A percentile compares a stretch with the other conserved stretches of the same genome.
These are phyloP conservation scores for Nycteola revayana DNA, from an alignment of 2,888 invertebrate species.

Conservation along the genomic window DNA sequence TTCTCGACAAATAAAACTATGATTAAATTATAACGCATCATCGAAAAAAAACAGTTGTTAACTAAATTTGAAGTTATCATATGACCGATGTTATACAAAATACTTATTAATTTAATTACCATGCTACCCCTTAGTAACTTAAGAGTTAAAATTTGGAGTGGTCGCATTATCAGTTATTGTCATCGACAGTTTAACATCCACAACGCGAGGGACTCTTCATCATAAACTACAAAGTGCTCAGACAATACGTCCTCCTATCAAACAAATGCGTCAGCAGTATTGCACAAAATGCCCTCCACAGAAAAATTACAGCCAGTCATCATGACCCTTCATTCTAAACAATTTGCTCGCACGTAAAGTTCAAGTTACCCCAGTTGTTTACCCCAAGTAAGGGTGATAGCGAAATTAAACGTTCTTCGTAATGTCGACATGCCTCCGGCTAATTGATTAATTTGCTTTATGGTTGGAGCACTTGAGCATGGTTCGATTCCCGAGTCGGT, in stretches of 20 bases:
- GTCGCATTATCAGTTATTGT: neutral
- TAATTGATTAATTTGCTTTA: slow-evolving; percentile 83
- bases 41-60: too few species aligned
- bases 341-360: slow-evolving; percentile 16
- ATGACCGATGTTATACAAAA: too few species aligned
- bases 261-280: slow-evolving; percentile 75
- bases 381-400: slow-evolving; percentile 51
- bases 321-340: slow-evolving; percentile 34
- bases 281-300: slow-evolving; percentile 64
- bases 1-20: too few species aligned
- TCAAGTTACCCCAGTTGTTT: slow-evolving; percentile 40
- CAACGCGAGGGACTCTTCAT: slow-evolving; percentile 52
- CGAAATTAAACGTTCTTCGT: slow-evolving; percentile 77
- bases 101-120: too few species aligned
- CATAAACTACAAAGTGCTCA: slow-evolving; percentile 65
- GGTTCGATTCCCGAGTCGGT: slow-evolving; percentile 66
- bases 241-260: slow-evolving; percentile 61
- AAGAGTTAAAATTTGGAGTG: too few species aligned
- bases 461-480: slow-evolving; percentile 72
- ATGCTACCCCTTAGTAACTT: too few species aligned
- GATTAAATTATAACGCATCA: too few species aligned
- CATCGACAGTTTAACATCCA: slow-evolving; percentile 28
- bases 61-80: too few species aligned
- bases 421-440: slow-evolving; percentile 79
- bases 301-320: slow-evolving; percentile 52